Evolutionary conservation across 2,797 vertebrate genomes (phyloP).

Genomic region (Coendou prehensilis): DNA sequence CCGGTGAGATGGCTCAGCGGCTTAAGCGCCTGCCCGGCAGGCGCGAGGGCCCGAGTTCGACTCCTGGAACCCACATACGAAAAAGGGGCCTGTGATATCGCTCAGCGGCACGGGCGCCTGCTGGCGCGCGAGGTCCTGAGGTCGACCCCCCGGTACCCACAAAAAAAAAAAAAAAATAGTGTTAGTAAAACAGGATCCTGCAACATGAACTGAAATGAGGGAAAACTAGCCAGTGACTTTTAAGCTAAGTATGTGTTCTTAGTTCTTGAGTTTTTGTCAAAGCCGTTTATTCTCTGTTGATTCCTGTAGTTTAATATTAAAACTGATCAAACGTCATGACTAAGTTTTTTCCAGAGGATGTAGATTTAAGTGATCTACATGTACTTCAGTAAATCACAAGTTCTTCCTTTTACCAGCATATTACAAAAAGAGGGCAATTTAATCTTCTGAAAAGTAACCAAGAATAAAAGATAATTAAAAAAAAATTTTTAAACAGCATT

Average conservation of each 20-base stretch:
- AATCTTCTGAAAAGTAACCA: slow-evolving; percentile 48
- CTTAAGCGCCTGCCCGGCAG: no score
- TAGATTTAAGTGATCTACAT: neutral
- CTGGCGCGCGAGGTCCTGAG: no score
- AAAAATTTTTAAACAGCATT: slow-evolving; percentile 18
- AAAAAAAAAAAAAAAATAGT: neutral
- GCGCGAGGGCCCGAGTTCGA: no score
- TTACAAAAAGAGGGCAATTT: slow-evolving; percentile 15
- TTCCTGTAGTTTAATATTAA: neutral
- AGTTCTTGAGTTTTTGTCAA: neutral
- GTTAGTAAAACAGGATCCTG: slow-evolving; percentile 14
- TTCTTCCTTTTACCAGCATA: slow-evolving; percentile 38
- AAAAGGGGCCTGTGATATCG: no score
- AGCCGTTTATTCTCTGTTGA: neutral
- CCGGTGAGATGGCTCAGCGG: no score
- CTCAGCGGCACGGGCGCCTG: no score
- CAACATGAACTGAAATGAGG: neutral
- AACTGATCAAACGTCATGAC: neutral
- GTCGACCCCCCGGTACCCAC: no score
- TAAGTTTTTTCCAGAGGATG: neutral
- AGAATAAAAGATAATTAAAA: neutral
- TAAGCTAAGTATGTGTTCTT: neutral
- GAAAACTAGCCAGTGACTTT: neutral
- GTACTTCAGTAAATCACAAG: slow-evolving; percentile 37
- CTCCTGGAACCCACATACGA: no score